A percentile compares a stretch with the other conserved stretches of the same genome.
Conservation (phyloP, 1,140 invertebrate genomes). For the Microplitis mediator region DNA sequence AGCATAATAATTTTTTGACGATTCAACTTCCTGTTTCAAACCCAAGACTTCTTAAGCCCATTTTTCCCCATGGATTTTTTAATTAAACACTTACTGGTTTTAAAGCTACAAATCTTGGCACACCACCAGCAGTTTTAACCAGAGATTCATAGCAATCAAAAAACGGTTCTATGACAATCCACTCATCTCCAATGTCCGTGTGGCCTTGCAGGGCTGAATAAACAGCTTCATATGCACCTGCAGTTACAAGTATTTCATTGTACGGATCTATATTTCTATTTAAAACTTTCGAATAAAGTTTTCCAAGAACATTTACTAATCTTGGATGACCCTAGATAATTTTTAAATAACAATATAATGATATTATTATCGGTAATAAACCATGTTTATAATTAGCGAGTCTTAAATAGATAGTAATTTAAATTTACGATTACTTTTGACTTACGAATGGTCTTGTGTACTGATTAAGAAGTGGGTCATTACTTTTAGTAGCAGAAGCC, state of each 20-base stretch:
- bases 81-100: constrained; percentile 70
- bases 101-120: constrained; percentile 86
- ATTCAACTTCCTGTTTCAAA: too few species aligned
- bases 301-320: constrained; percentile 82
- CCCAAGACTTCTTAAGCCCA: neutral
- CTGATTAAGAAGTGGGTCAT: constrained; percentile 85
- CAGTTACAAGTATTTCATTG: constrained; percentile 85
- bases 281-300: constrained; percentile 84
- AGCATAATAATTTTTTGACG: too few species aligned
- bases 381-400: too few species aligned
- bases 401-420: too few species aligned
- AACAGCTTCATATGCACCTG: constrained; percentile 91
- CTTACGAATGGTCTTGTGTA: constrained; percentile 89
- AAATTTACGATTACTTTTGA: constrained; percentile 27
- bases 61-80: constrained; percentile 13
- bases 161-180: constrained; percentile 97
- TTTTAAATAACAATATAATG: too few species aligned
- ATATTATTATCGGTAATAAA: too few species aligned
- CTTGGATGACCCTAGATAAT: constrained; percentile 85
- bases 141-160: constrained; percentile 98
- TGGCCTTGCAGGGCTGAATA: constrained; percentile 85
- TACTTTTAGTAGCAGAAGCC: constrained; percentile 68
- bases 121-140: constrained; percentile 85
- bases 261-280: constrained; percentile 77
- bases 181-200: constrained; percentile 85